Base-by-base conservation (phyloP, 2,797 vertebrate species). In the Onychomys torridus region DNA sequence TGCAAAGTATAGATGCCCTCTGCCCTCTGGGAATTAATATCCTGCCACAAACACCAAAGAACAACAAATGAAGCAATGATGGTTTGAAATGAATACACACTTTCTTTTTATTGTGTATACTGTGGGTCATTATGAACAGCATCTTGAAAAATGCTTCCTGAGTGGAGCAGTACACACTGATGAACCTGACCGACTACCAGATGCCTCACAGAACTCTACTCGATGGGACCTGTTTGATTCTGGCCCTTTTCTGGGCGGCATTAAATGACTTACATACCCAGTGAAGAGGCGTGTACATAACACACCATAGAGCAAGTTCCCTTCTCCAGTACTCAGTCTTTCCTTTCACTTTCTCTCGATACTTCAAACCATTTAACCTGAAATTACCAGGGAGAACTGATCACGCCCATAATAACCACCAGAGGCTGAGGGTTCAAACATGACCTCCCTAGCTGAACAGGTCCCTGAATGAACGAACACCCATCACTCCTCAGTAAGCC, bases 401-500 rank as follows among this genome's bases (percentile, higher is more conserved):
- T 85, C 73, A 92, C 79, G 71, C 61, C 61, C 49, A 87, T 79
- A 94, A 81, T 65, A 93, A 96, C 79, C 69, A 59, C 82, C 96
- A 83, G 83, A 96, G 67, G 84, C 61, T 67, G 77, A 79, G 67
- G 90, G 46, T 59, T 94, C 86, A 94, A 76, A 81, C 43, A 81
- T 78, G 34, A 82, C 46, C 43, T 90, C 86, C 75, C n/a, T 67
- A 43, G 52, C 37, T 19, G 78, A 95, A 59, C 27, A 52, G n/a
- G n/a, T n/a, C n/a, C n/a, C n/a, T n/a, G n/a, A n/a, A n/a, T n/a
- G n/a, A n/a, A n/a, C n/a, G n/a, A n/a, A n/a, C n/a, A n/a, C n/a
- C 92, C 65, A 90, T 93, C 77, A 34, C 91, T 97, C 77, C 87
- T 97, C 94, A 91, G n/a, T 92, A 96, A 97, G 96, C 6, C 76